phyloP scores from a whole-genome alignment of 2,113 vertebrate genomes.

The Micromys minutus region DNA sequence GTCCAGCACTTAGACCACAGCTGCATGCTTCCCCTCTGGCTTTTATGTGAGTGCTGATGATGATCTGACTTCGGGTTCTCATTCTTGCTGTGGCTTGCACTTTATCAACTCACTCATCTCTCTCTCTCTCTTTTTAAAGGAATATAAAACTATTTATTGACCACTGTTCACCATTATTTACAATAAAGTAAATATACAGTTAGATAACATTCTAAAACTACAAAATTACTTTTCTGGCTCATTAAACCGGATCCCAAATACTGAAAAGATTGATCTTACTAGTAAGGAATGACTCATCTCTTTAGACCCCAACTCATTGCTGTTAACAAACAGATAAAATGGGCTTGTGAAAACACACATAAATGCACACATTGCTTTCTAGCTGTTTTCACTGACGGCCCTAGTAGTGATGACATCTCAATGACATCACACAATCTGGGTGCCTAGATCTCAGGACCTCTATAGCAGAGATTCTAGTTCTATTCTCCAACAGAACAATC shows the following conservation, averaged over 20 bases:
- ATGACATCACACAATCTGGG: background rate
- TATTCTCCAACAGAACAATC: conserved; percentile 1
- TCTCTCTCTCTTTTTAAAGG: too few species aligned
- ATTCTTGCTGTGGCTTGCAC: too few species aligned
- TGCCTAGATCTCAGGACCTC: background rate
- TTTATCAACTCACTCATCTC: background rate
- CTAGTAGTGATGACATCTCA: background rate
- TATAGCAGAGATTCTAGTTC: background rate
- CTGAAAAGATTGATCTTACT: too few species aligned
- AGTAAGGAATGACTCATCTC: too few species aligned
- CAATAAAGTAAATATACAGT: too few species aligned
- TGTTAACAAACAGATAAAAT: background rate
- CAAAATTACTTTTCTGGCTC: too few species aligned
- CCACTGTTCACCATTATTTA: too few species aligned
- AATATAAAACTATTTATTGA: too few species aligned
- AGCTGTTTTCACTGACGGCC: background rate
- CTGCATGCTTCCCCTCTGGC: too few species aligned
- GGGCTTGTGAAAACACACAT: background rate
- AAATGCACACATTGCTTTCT: background rate
- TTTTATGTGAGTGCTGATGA: background rate
- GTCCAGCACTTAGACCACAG: background rate
- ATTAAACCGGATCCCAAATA: too few species aligned
- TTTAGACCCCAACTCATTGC: background rate
- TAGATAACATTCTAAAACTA: too few species aligned
- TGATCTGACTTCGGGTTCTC: background rate